A percentile compares a stretch with the other conserved stretches of the same genome.
phyloP scores from a whole-genome alignment of 2,797 vertebrate genomes.

The Enteromius afrohamiltoni region DNA sequence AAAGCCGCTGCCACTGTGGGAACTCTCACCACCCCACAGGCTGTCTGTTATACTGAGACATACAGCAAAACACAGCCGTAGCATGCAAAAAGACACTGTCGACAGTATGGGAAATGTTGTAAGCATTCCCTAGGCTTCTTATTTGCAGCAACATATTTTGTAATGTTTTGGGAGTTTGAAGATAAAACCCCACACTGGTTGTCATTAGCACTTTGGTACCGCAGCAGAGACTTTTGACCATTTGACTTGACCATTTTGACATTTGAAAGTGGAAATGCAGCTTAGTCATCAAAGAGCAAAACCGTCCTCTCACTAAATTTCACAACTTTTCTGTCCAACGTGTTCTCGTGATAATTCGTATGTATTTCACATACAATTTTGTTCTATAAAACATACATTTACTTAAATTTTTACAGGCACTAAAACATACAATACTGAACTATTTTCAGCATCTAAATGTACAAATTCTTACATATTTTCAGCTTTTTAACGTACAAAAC shows the following conservation, averaged over 20 bases:
- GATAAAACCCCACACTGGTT: background rate
- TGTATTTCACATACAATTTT: too few species aligned
- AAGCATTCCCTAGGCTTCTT: background rate
- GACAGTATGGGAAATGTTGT: slow-evolving; percentile 16
- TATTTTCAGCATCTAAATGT: too few species aligned
- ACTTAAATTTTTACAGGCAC: too few species aligned
- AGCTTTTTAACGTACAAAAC: too few species aligned
- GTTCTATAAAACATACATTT: too few species aligned
- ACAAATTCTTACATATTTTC: too few species aligned
- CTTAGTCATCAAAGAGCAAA: slow-evolving; percentile 28
- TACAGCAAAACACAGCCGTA: slow-evolving; percentile 7
- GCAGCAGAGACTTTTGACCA: slow-evolving; percentile 10
- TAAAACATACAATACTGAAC: too few species aligned
- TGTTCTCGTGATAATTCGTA: too few species aligned
- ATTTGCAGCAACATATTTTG: background rate
- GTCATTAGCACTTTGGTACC: background rate
- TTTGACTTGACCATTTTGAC: background rate
- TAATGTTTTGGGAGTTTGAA: slow-evolving; percentile 11
- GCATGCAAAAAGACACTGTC: background rate
- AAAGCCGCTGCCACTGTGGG: slow-evolving; percentile 52
- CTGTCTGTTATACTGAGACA: slow-evolving; percentile 22
- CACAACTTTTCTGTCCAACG: slow-evolving; percentile 13
- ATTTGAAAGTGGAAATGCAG: slow-evolving; percentile 1
- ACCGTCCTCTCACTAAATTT: background rate
- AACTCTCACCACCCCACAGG: slow-evolving; percentile 43